Evolutionary conservation across 2,113 vertebrate species (phyloP).

Genomic region (Stigmatopora nigra): DNA sequence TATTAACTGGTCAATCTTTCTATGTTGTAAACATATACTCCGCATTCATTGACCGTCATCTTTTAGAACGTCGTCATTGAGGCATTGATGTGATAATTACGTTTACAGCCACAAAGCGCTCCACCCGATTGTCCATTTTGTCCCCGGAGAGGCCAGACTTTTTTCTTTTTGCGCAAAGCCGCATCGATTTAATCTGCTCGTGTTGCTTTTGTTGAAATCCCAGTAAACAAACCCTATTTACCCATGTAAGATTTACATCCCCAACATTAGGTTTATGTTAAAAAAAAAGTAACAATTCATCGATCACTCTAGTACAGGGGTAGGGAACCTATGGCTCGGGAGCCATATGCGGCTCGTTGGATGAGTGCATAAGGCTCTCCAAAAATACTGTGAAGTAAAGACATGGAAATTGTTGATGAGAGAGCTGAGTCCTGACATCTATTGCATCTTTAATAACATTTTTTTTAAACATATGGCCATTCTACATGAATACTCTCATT

Average conservation of each 20-base stretch:
- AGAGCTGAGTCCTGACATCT: too few species aligned
- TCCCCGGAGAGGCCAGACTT: slow-evolving; percentile 25
- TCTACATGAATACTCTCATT: too few species aligned
- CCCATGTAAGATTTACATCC: background rate
- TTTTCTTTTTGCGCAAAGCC: slow-evolving; percentile 33
- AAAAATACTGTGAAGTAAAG: too few species aligned
- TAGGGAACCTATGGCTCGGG: too few species aligned
- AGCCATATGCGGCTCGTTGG: too few species aligned
- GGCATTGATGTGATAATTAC: slow-evolving; percentile 16
- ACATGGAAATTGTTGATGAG: too few species aligned
- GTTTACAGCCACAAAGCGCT: slow-evolving; percentile 12
- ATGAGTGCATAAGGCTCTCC: too few species aligned
- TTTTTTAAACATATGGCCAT: too few species aligned
- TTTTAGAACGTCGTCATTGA: slow-evolving; percentile 1
- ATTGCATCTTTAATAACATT: too few species aligned
- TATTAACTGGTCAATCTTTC: background rate
- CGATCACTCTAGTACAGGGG: too few species aligned
- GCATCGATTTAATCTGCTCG: slow-evolving; percentile 15
- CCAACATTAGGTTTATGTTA: background rate
- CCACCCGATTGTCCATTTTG: slow-evolving; percentile 8
- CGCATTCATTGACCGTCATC: slow-evolving; percentile 21
- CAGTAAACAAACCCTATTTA: slow-evolving; percentile 10
- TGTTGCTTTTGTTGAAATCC: slow-evolving; percentile 1
- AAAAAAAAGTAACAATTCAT: background rate
- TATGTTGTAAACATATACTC: slow-evolving; percentile 11